These are phyloP conservation scores for Corythoichthys haematopterus DNA, from an alignment of 2,113 vertebrate genomes.

Conservation along the genomic window DNA sequence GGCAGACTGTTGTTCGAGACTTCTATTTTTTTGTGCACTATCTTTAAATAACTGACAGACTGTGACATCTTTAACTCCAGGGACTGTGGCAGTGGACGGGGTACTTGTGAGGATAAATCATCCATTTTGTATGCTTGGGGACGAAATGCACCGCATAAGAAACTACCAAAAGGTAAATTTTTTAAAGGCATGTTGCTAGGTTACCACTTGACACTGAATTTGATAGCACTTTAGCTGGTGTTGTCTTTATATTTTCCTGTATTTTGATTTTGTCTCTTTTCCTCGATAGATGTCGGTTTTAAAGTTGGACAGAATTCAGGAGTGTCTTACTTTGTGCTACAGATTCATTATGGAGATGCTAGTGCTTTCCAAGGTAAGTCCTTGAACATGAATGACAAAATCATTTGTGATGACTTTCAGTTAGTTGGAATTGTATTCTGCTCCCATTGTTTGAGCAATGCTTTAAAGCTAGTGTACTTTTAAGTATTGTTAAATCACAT, in stretches of 20 bases:
- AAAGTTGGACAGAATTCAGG: slow-evolving; percentile 84
- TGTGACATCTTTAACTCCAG: slow-evolving; percentile 57
- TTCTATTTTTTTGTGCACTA: not conserved
- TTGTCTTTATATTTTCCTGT: not conserved
- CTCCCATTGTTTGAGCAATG: not conserved
- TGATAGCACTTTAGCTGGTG: not conserved
- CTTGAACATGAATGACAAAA: not conserved
- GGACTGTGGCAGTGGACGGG: slow-evolving; percentile 84
- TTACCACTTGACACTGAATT: not conserved
- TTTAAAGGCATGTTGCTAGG: too few relatives aligned
- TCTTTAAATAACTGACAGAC: not conserved
- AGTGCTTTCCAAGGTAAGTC: slow-evolving; percentile 83
- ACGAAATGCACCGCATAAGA: slow-evolving; percentile 88
- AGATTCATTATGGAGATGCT: slow-evolving; percentile 92
- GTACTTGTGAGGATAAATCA: slow-evolving; percentile 83
- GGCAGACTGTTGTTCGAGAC: not conserved
- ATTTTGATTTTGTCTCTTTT: slow-evolving; percentile 4
- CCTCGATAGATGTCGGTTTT: slow-evolving; percentile 86
- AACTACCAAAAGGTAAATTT: slow-evolving; percentile 83
- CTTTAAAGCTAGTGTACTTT: not conserved
- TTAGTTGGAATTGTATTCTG: not conserved
- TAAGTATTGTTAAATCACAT: not conserved
- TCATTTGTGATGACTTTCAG: not conserved
- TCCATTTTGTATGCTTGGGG: slow-evolving; percentile 97
- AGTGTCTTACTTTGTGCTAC: slow-evolving; percentile 88